These are phyloP conservation scores for Lysandra coridon DNA, from an alignment of 2,888 invertebrate genomes.

Conservation along the genomic window DNA sequence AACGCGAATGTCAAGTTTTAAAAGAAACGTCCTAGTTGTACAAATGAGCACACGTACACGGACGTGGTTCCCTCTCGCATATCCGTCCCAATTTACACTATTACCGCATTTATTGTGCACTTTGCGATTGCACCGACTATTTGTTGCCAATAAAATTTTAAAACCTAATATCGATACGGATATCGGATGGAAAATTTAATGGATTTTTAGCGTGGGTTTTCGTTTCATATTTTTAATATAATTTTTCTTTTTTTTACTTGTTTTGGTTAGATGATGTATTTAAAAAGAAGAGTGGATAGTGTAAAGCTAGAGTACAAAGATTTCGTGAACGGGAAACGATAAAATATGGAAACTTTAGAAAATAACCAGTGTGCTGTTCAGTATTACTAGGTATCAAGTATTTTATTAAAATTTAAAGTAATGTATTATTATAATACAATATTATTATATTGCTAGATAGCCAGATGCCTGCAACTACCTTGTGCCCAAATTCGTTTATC, in stretches of 20 bases:
- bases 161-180: slow-evolving; percentile 17
- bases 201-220: background rate
- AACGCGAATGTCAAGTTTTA: slow-evolving; percentile 15
- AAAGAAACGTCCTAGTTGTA: slow-evolving; percentile 16
- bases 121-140: slow-evolving; percentile 6
- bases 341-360: too few relatives aligned
- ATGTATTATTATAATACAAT: too few relatives aligned
- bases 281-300: too few relatives aligned
- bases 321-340: too few relatives aligned
- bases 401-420: too few relatives aligned
- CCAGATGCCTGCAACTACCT: too few relatives aligned
- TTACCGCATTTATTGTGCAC: slow-evolving; percentile 17
- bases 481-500: too few relatives aligned
- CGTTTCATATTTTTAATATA: background rate
- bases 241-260: background rate
- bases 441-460: too few relatives aligned
- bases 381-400: too few relatives aligned
- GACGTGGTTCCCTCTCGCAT: slow-evolving; percentile 16
- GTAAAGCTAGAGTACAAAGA: too few relatives aligned
- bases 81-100: slow-evolving; percentile 18
- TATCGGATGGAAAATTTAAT: slow-evolving; percentile 13
- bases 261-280: background rate
- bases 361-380: too few relatives aligned
- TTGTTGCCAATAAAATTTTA: slow-evolving; percentile 23
- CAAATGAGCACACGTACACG: slow-evolving; percentile 21